Base-by-base conservation (phyloP, 1,140 invertebrate species). In the Nebria ingens region DNA sequence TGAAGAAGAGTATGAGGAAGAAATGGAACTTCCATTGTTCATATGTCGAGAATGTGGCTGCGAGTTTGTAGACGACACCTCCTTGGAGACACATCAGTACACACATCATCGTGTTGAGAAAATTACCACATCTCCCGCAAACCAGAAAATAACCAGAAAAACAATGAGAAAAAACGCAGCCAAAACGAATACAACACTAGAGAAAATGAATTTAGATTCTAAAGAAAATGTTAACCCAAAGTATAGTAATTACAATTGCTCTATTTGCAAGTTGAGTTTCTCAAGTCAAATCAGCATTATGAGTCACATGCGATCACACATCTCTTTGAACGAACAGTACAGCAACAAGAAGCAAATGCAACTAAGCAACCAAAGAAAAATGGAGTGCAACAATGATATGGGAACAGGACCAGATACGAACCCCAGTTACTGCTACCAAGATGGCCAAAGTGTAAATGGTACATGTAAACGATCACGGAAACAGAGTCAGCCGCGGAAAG, bases 41-140 rank as follows among this genome's bases (percentile, higher is more conserved):
- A 72, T 73, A 68, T 80, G 72, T 64, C 66, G 63, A 55, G 67
- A 66, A 57, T 77, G 76, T 67, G 76, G 76, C 58, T 74, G 73
- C 63, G 73, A 76, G 59, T 75, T 76, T 63, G 68, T 69, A 57
- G 73, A 78, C 66, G 72, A 74, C 59, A 62, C 65, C 21, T 76
- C 75, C n/a, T 63, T 76, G 17, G 69, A 71, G 51, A 68, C 66
- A 11, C 76, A 77, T 62, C 67, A 72, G 58, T 66, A 66, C 56
- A 65, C 70, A 51, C 70, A 74, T 61, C 67, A 68, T 54, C 64
- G 65, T 58, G 66, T 62, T 59, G 59, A 62, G 49, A 53, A 59
- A 38, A 52, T 42, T 45, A 61, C 68, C 63, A 62, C 70, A 72
- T 71, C 68, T 69, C 69, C 68, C 68, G 69, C 68, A 71, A 68